Evolutionary conservation across 1,140 invertebrate species (phyloP).

Genomic region (Thalassaphorura encarpata): DNA sequence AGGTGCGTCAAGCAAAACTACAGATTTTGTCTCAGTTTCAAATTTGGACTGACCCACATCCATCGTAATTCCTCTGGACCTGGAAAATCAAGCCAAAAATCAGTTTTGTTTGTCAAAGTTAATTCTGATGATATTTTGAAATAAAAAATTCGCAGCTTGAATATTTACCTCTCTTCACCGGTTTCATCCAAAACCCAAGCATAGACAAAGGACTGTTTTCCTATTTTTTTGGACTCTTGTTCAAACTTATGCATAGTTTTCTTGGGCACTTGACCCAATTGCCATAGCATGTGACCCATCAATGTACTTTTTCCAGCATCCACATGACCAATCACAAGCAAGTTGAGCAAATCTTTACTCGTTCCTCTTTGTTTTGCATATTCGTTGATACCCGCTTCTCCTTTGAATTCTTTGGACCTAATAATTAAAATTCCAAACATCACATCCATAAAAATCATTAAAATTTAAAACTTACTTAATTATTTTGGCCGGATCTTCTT

Average conservation of each 20-base stretch:
- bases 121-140: too few relatives aligned
- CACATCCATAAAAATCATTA: background rate
- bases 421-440: background rate
- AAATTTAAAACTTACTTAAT: constrained; percentile 3
- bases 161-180: constrained; percentile 84
- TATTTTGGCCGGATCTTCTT: constrained; percentile 6
- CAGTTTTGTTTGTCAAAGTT: too few relatives aligned
- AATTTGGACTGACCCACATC: constrained; percentile 90
- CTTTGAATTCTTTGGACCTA: constrained; percentile 27
- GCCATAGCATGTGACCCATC: constrained; percentile 87
- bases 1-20: constrained; percentile 89
- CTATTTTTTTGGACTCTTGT: constrained; percentile 92
- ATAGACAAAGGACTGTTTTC: constrained; percentile 96
- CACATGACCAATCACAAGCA: constrained; percentile 96
- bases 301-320: constrained; percentile 98
- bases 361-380: constrained; percentile 62
- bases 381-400: constrained; percentile 40
- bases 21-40: constrained; percentile 74
- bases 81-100: too few relatives aligned
- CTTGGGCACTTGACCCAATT: constrained; percentile 79
- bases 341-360: constrained; percentile 73
- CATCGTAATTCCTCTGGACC: constrained; percentile 84
- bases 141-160: constrained; percentile 26
- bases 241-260: constrained; percentile 95
- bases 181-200: constrained; percentile 99